phyloP scores from a whole-genome alignment of 1,140 invertebrate genomes.

The Drosophila ercepeae region DNA sequence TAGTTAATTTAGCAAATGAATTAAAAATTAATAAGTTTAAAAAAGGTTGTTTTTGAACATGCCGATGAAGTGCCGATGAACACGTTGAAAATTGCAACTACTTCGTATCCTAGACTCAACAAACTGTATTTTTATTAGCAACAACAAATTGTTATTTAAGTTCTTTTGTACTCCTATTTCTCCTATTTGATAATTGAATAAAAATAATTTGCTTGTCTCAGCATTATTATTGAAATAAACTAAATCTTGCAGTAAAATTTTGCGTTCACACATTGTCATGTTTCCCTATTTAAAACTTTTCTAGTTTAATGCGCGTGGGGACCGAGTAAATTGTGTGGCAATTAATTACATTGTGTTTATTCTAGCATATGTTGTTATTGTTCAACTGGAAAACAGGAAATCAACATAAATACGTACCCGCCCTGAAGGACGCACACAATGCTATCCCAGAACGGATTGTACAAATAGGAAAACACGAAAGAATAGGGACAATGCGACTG shows the following conservation, averaged over 20 bases:
- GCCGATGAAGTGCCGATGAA: slow-evolving; percentile 37
- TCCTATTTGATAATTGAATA: slow-evolving; percentile 63
- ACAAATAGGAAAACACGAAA: background rate
- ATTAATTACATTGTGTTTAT: background rate
- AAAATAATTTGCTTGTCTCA: slow-evolving; percentile 2
- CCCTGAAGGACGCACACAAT: background rate
- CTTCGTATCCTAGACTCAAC: slow-evolving; percentile 25
- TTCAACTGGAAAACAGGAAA: background rate
- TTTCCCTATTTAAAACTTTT: background rate
- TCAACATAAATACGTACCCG: background rate
- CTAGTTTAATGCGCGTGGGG: background rate
- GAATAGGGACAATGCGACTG: background rate
- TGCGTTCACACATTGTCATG: no score
- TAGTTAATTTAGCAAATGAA: slow-evolving; percentile 24
- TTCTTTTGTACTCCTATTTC: slow-evolving; percentile 63
- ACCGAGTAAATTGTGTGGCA: slow-evolving; percentile 1
- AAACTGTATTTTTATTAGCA: slow-evolving; percentile 29
- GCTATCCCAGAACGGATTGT: background rate
- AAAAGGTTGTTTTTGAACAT: slow-evolving; percentile 31
- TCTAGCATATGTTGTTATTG: background rate
- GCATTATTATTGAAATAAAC: no score
- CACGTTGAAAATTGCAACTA: slow-evolving; percentile 29
- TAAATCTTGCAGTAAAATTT: no score
- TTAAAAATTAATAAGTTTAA: slow-evolving; percentile 7
- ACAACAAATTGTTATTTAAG: slow-evolving; percentile 57